phyloP scores from a whole-genome alignment of 1,140 invertebrate genomes.

The Vanessa tameamea region DNA sequence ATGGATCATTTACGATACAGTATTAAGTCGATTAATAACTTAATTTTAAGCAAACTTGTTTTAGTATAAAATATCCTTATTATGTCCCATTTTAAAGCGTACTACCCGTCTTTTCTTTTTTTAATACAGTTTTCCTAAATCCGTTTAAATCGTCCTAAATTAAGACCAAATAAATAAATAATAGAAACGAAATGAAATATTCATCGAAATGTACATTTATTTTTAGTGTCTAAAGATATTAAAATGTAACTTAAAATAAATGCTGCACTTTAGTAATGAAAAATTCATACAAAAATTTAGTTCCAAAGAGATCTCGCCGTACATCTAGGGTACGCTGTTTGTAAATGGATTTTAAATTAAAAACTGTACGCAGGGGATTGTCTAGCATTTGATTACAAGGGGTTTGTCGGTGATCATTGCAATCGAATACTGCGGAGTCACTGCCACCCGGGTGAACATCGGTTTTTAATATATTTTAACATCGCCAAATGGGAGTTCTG shows the following conservation, averaged over 20 bases:
- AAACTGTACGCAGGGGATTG: slow-evolving; percentile 44
- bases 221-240: background rate
- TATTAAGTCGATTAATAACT: too few species aligned
- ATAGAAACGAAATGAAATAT: too few species aligned
- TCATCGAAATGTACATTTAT: background rate
- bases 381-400: slow-evolving; percentile 42
- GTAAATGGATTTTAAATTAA: slow-evolving; percentile 52
- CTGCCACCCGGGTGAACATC: background rate
- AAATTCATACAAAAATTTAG: slow-evolving; percentile 32
- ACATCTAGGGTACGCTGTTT: slow-evolving; percentile 24
- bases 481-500: background rate
- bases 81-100: too few species aligned
- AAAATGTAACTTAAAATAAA: slow-evolving; percentile 17
- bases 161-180: too few species aligned
- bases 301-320: background rate
- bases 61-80: too few species aligned
- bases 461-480: slow-evolving; percentile 26
- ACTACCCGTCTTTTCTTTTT: too few species aligned
- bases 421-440: slow-evolving; percentile 29
- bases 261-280: slow-evolving; percentile 29
- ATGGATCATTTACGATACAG: too few species aligned
- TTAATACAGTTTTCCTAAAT: too few species aligned
- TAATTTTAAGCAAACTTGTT: too few species aligned
- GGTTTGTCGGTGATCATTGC: slow-evolving; percentile 35
- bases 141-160: too few species aligned